Conservation (phyloP, 2,797 vertebrate genomes). For the Rhinatrema bivittatum region DNA sequence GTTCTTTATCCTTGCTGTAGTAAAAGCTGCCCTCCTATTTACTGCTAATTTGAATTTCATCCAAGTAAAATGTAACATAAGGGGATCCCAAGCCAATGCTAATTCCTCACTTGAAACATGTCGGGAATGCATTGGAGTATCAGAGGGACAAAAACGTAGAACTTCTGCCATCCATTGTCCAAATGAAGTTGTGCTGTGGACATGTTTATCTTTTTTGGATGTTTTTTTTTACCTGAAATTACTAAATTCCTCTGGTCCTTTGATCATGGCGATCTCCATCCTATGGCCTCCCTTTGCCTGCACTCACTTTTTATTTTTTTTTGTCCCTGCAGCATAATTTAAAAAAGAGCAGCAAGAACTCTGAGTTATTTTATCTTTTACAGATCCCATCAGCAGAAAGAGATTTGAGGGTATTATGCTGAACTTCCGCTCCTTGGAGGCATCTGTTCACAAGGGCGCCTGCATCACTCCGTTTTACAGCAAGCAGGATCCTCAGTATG, state of each 20-base stretch:
- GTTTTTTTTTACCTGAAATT: not conserved
- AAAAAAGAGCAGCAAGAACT: not conserved
- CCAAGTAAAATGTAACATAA: not conserved
- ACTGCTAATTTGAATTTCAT: not conserved
- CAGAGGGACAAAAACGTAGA: no score
- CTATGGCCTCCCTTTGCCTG: not conserved
- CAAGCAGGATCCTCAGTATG: no score
- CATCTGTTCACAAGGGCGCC: constrained; percentile 25
- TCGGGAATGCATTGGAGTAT: no score
- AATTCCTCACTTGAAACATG: no score
- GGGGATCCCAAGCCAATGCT: not conserved
- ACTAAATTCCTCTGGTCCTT: not conserved
- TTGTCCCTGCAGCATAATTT: constrained; percentile 3
- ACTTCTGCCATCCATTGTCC: no score
- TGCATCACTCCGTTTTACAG: not conserved
- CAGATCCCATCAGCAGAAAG: not conserved
- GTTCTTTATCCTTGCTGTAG: no score
- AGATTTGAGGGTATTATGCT: constrained; percentile 37
- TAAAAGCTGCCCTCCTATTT: no score
- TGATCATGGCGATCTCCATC: not conserved
- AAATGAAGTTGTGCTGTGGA: no score
- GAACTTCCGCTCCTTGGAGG: constrained; percentile 28
- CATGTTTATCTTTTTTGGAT: no score
- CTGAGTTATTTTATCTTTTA: not conserved
- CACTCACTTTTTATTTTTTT: no score